Evolutionary conservation across 1,140 invertebrate genomes (phyloP), one percentile per base, ranked within the genome.

Genomic region (Thalassaphorura encarpata): DNA sequence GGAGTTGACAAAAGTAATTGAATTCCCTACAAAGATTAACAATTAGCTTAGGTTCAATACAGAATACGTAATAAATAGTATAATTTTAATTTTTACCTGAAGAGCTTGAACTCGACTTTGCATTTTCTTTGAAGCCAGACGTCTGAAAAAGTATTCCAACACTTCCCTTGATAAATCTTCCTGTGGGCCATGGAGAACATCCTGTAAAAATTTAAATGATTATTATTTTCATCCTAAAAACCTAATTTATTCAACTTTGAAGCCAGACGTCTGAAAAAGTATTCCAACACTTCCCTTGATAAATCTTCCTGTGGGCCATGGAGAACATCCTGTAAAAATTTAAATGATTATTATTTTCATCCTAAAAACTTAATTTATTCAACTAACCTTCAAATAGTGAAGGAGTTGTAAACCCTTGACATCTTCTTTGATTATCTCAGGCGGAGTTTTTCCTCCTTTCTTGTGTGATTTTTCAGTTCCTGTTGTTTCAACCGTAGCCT

Each of bases 91-190:
- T n/a, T n/a, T n/a, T 67, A 77, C 76, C 69, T 79, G 80, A 16
- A 87, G 82, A 4, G 92, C 90, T 56, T 89, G 83, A 2, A 78
- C 71, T 31, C 92, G 72, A 23, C 84, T 87, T 33, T 78, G 72
- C 41, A 81, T 80, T 61, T 90, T 87, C 36, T 83, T 80, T 18
- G 89, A 92, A 28, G 87, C 84, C 0, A 97, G 73, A 42, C 91
- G 73, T 56, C 88, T 75, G 57, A 95, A 77, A 69, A 97, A 91
- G 71, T 96, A 96, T 67, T 90, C 87, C n/a, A 96, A 72, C 16
- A 95, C 85, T 69, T 94, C 89, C 57, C 79, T 81, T 39, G 83
- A 78, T 54, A 49, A 27, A 42, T 55, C 55, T 49, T 54, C 58
- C 29, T 28, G 13, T 4, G 51, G 21, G 16, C 45, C 50, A 29